phyloP scores from a whole-genome alignment of 2,797 vertebrate genomes.

The Takifugu rubripes region DNA sequence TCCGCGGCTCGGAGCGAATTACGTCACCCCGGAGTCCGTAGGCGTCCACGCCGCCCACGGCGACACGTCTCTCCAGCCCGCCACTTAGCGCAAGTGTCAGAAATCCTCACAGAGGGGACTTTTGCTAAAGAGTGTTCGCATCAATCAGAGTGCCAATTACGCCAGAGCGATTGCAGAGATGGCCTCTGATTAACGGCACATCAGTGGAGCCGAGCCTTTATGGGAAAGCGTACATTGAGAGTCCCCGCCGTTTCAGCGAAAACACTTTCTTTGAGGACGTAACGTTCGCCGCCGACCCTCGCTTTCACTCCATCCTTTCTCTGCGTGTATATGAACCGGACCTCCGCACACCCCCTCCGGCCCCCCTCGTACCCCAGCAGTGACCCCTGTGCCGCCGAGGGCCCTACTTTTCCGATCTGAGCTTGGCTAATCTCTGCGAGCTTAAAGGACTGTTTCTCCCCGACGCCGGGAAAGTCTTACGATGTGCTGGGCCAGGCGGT shows the following conservation, averaged over 20 bases:
- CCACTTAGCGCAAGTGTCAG: conserved; percentile 10
- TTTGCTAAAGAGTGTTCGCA: conserved; percentile 12
- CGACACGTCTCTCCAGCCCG: neutral
- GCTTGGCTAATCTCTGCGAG: conserved; percentile 64
- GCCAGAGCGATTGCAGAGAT: conserved; percentile 7
- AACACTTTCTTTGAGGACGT: too few species aligned
- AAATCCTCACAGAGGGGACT: conserved; percentile 10
- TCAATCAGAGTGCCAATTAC: conserved; percentile 20
- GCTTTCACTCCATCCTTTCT: conserved; percentile 6
- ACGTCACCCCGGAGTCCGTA: conserved; percentile 21
- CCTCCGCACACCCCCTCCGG: conserved; percentile 17
- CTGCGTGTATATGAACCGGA: conserved; percentile 1
- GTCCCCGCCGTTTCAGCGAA: conserved; percentile 1
- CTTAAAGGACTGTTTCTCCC: conserved; percentile 53
- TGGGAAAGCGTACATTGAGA: conserved; percentile 25
- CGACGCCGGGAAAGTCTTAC: conserved; percentile 39
- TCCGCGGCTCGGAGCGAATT: conserved; percentile 16
- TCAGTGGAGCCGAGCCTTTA: conserved; percentile 18
- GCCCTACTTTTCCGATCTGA: conserved; percentile 47
- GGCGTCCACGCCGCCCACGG: conserved; percentile 10
- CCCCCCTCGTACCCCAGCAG: conserved; percentile 43
- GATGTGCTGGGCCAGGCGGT: conserved; percentile 34
- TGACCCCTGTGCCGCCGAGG: conserved; percentile 52
- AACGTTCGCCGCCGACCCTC: conserved; percentile 1
- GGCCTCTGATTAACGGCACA: conserved; percentile 19